Evolutionary conservation across 2,113 vertebrate species (phyloP).

Genomic region (Poeciliopsis retropinna): DNA sequence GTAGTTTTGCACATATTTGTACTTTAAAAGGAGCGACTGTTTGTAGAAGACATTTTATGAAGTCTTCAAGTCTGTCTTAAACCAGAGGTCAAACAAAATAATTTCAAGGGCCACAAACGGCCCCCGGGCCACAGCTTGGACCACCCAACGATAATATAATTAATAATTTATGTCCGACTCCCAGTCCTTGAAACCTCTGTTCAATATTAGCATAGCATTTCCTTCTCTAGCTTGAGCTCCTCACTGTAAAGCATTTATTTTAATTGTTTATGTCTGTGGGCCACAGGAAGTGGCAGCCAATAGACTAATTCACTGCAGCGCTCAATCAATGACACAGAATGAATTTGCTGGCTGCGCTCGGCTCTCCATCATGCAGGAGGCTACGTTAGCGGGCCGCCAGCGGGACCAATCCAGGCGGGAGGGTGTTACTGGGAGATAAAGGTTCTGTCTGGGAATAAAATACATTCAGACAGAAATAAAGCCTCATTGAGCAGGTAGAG

Average conservation of each 20-base stretch:
- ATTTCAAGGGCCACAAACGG: too few relatives aligned
- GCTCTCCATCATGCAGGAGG: constrained; percentile 52
- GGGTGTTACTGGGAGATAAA: constrained; percentile 10
- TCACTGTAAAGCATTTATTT: constrained; percentile 10
- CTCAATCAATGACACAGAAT: constrained; percentile 64
- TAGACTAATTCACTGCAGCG: constrained; percentile 55
- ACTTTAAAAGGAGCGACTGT: too few relatives aligned
- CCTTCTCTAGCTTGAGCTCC: constrained; percentile 2
- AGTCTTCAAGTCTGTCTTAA: too few relatives aligned
- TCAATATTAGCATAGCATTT: neutral
- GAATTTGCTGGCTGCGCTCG: constrained; percentile 52
- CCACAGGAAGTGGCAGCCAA: constrained; percentile 39
- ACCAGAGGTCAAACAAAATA: too few relatives aligned
- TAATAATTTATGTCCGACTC: too few relatives aligned
- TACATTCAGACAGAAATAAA: constrained; percentile 1
- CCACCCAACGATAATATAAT: too few relatives aligned
- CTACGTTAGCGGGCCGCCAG: constrained; percentile 23
- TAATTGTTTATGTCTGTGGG: constrained; percentile 5
- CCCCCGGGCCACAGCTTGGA: too few relatives aligned
- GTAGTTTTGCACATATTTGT: too few relatives aligned
- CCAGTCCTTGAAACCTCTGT: neutral
- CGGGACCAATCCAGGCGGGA: neutral
- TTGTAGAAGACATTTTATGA: too few relatives aligned
- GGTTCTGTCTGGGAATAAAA: neutral
- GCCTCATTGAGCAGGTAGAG: neutral